Conservation (phyloP, 2,888 invertebrate genomes). For the Mimas tiliae region DNA sequence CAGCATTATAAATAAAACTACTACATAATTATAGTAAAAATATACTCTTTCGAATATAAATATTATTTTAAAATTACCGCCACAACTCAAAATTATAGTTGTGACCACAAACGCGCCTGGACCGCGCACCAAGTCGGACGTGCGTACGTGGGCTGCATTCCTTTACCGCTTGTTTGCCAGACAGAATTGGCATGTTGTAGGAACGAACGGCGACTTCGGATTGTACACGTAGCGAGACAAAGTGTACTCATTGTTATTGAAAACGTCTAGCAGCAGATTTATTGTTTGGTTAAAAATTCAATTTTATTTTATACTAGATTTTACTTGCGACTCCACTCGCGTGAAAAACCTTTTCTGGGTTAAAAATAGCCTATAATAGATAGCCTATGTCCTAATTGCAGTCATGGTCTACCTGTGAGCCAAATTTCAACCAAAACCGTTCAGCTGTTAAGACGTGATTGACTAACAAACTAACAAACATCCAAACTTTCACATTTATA, state of each 20-base stretch:
- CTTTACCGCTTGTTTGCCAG: slow-evolving; percentile 59
- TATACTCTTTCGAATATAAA: too few species aligned
- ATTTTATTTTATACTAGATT: not conserved
- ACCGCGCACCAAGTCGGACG: slow-evolving; percentile 45
- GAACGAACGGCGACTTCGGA: slow-evolving; percentile 58
- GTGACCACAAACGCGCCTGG: slow-evolving; percentile 34
- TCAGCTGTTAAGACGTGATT: too few species aligned
- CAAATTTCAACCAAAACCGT: too few species aligned
- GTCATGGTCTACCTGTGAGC: too few species aligned
- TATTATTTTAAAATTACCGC: slow-evolving; percentile 28
- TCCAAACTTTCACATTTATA: too few species aligned
- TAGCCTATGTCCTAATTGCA: too few species aligned
- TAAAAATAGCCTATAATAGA: too few species aligned
- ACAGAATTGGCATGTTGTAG: slow-evolving; percentile 60
- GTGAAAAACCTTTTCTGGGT: too few species aligned
- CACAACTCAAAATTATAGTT: slow-evolving; percentile 37
- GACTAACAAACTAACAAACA: too few species aligned
- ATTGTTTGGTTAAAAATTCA: slow-evolving; percentile 39
- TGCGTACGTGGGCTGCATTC: slow-evolving; percentile 66
- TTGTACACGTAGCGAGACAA: slow-evolving; percentile 66
- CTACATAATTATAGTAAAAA: too few species aligned
- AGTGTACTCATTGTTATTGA: slow-evolving; percentile 59
- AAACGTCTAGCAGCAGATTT: slow-evolving; percentile 45
- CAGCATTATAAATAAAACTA: too few species aligned
- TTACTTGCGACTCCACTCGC: too few species aligned